A percentile compares a stretch with the other conserved stretches of the same genome.
Evolutionary conservation across 2,797 vertebrate species (phyloP).

Genomic region (Gorsachius magnificus): DNA sequence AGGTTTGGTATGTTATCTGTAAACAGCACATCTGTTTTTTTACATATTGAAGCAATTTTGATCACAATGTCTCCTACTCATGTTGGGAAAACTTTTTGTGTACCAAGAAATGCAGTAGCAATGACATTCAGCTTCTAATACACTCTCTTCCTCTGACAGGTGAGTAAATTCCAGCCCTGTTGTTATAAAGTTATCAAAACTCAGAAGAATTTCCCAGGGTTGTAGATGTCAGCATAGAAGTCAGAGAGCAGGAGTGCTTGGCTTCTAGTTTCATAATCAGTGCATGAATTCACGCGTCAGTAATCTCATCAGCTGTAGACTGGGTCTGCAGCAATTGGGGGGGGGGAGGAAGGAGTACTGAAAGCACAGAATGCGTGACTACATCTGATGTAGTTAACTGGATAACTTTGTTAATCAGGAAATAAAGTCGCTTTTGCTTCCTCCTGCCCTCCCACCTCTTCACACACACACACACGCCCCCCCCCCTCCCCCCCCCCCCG

Average conservation of each 20-base stretch:
- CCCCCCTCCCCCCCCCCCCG: too few species aligned
- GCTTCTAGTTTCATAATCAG: neutral
- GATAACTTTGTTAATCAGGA: conserved; percentile 3
- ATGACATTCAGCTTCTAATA: neutral
- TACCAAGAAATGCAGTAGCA: neutral
- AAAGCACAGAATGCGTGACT: conserved; percentile 13
- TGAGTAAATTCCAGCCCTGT: neutral
- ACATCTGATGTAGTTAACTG: neutral
- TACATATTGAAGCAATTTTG: neutral
- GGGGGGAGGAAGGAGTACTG: neutral
- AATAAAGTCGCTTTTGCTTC: neutral
- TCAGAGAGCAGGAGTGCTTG: neutral
- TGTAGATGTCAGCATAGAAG: neutral
- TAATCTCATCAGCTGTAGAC: neutral
- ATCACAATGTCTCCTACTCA: neutral
- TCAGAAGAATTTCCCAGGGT: neutral
- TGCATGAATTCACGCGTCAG: neutral
- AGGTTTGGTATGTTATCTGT: neutral
- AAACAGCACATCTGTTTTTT: neutral
- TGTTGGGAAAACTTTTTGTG: neutral
- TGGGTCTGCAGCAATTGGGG: neutral
- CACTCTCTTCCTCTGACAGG: neutral
- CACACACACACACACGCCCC: too few species aligned
- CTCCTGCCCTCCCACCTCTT: too few species aligned
- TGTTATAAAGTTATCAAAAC: neutral